Base-by-base conservation (phyloP, 2,113 vertebrate species). In the Amazona guildingii region DNA sequence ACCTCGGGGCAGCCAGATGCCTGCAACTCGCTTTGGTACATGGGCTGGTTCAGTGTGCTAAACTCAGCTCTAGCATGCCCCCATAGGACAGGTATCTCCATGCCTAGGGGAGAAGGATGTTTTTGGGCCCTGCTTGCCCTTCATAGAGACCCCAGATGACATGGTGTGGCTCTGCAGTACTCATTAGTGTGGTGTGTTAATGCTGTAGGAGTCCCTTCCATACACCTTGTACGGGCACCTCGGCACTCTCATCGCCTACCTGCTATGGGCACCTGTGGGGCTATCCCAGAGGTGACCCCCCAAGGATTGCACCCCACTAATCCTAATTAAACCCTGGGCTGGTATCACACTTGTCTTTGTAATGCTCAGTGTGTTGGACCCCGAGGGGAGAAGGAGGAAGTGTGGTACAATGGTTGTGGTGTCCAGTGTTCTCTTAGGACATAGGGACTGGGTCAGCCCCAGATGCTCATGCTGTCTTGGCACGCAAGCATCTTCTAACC, bases 131-230 rank as follows among this genome's bases (percentile, higher is more conserved):
- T 39, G 16, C 33, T 82, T 4, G 1, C 33, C 29, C 7, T 63
- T 86, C 6, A 0, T 8, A 57, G 74, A 78, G 49, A 5, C 24
- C 41, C 15, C 35, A 73, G 33, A 29, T 16, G 13, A 29, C 0
- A 1, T 57, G 48, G 29, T 27, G 20, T 73, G 33, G 10, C 57
- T 90, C 59, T 76, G 46, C 5, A 52, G 2, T 9, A 6, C 35
- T 83, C 0, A 0, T 75, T 72, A 51, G 6, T 9, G 5, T 5
- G 1, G 12, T 72, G 13, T 17, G 33, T 73, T 70, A 81, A 43
- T 31, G 37, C 35, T 80, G 43, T 25, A 24, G 13, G 23, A 62
- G n/a, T 84, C 9, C 24, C 3, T 88, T 35, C 43, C 31, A 10
- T 59, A 43, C 46, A 51, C 18, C 41, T 87, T 81, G 29, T 31